phyloP scores from a whole-genome alignment of 2,797 vertebrate species.

The Halcyon smyrnensis region DNA sequence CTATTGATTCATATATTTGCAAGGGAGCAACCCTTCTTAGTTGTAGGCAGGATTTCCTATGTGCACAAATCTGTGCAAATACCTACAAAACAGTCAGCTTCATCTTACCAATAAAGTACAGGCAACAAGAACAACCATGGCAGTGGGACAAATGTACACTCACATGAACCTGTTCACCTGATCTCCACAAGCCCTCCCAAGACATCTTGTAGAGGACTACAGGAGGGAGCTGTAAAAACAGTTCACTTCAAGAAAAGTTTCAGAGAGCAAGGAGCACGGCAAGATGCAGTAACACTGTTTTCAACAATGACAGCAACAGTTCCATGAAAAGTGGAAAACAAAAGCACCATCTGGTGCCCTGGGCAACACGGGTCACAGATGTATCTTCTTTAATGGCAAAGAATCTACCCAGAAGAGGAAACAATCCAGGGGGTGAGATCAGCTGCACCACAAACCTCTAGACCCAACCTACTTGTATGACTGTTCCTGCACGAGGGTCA shows the following conservation, averaged over 20 bases:
- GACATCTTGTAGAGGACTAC: not conserved
- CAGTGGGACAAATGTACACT: not conserved
- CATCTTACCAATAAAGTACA: not conserved
- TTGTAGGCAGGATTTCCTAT: not conserved
- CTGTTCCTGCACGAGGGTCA: conserved; percentile 82
- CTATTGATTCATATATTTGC: not conserved
- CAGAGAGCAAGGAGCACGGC: not conserved
- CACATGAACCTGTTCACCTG: not conserved
- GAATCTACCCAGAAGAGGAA: not conserved
- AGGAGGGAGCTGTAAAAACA: not conserved
- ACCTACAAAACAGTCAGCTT: not conserved
- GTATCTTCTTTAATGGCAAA: not conserved
- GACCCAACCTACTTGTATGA: conserved; percentile 81
- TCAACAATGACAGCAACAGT: not conserved
- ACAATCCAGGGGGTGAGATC: not conserved
- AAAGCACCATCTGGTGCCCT: not conserved
- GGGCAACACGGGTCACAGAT: not conserved
- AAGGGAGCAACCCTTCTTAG: not conserved
- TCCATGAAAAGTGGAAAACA: not conserved
- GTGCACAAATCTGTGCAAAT: not conserved
- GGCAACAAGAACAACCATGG: not conserved
- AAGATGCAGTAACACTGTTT: not conserved
- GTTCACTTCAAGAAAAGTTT: not conserved
- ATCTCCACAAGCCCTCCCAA: not conserved
- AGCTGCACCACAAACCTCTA: not conserved